Evolutionary conservation across 2,888 invertebrate genomes (phyloP).

Genomic region (Hypena proboscidalis): DNA sequence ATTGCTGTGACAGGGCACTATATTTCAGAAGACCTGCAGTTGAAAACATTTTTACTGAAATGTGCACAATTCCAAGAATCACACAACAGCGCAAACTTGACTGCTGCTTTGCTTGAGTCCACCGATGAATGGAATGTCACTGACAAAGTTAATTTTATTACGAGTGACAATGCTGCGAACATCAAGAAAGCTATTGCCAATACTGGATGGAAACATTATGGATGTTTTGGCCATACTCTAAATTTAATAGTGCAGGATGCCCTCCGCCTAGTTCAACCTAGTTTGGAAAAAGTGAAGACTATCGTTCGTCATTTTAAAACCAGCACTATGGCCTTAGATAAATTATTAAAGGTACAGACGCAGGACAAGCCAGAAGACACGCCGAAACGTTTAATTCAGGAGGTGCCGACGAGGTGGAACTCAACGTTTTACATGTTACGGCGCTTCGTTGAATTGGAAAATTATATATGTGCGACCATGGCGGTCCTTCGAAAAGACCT

Average conservation of each 20-base stretch:
- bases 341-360: not conserved
- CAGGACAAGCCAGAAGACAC: not conserved
- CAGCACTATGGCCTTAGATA: not conserved
- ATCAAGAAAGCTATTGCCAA: conserved; percentile 8
- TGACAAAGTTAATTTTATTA: conserved; percentile 11
- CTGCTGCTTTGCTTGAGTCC: not conserved
- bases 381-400: not conserved
- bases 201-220: conserved; percentile 35
- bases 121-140: not conserved
- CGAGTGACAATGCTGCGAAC: conserved; percentile 21
- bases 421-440: conserved; percentile 38
- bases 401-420: too few relatives aligned
- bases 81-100: not conserved
- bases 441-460: conserved; percentile 34
- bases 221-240: conserved; percentile 37
- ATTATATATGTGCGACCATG: conserved; percentile 20
- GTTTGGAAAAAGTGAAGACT: conserved; percentile 28
- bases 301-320: conserved; percentile 26
- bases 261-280: conserved; percentile 5
- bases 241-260: conserved; percentile 37
- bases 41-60: conserved; percentile 1
- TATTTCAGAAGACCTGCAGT: not conserved
- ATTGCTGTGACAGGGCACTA: not conserved
- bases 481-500: conserved; percentile 27
- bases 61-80: not conserved